phyloP scores from a whole-genome alignment of 2,888 invertebrate species.

The Entomobrya multifasciata region DNA sequence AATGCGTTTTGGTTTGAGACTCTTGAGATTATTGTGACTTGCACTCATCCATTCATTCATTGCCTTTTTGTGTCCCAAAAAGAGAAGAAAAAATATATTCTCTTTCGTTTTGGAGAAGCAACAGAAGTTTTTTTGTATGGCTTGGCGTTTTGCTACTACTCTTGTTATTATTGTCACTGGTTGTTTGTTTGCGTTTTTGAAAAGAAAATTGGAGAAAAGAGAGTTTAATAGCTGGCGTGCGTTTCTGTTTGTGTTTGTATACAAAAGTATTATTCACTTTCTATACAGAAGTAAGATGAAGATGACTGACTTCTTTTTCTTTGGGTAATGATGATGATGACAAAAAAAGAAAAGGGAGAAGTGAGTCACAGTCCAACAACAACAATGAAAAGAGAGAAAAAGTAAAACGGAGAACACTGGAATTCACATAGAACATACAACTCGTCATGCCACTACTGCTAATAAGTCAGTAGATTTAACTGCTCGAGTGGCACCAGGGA shows the following conservation, averaged over 20 bases:
- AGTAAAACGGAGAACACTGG: neutral
- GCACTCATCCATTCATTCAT: slow-evolving; percentile 3
- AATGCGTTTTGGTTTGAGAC: neutral
- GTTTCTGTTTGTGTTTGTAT: slow-evolving; percentile 3
- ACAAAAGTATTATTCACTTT: neutral
- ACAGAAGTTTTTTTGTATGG: neutral
- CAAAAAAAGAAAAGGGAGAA: slow-evolving; percentile 9
- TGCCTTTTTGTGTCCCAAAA: neutral
- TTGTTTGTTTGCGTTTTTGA: slow-evolving; percentile 32
- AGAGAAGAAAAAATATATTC: neutral
- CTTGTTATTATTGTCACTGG: neutral
- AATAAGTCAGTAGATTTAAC: slow-evolving; percentile 66
- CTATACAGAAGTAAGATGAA: neutral
- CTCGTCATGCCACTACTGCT: slow-evolving; percentile 10
- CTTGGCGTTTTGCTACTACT: neutral
- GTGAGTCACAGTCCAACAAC: slow-evolving; percentile 36
- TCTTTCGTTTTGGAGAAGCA: neutral
- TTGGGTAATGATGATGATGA: neutral
- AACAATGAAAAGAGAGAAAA: neutral
- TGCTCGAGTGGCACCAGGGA: slow-evolving; percentile 35
- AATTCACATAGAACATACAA: neutral
- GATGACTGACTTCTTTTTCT: slow-evolving; percentile 44
- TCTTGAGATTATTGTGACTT: neutral
- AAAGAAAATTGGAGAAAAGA: slow-evolving; percentile 47
- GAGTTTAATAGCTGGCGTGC: slow-evolving; percentile 44